phyloP scores from a whole-genome alignment of 2,113 vertebrate species.

The Limnothrissa miodon region DNA sequence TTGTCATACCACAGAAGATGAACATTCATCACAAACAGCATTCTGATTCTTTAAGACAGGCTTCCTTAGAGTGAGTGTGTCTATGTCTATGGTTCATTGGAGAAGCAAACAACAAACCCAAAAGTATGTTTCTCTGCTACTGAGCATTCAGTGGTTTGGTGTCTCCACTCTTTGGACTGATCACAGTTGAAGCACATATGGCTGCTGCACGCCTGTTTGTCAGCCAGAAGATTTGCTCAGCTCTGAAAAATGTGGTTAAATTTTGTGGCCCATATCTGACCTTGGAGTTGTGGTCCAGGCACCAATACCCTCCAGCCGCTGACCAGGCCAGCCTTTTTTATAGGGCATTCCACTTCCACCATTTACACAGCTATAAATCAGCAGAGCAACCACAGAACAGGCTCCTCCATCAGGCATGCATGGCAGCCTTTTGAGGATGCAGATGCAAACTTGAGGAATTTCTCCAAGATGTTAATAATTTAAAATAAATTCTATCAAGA shows the following conservation, averaged over 20 bases:
- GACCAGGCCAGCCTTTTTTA: slow-evolving; percentile 43
- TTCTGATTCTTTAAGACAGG: too few relatives aligned
- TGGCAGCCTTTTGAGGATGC: background rate
- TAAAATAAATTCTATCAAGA: background rate
- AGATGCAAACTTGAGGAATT: background rate
- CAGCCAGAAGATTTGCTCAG: slow-evolving; percentile 45
- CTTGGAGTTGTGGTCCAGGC: slow-evolving; percentile 41
- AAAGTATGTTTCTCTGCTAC: background rate
- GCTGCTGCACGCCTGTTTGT: slow-evolving; percentile 30
- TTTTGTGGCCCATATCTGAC: slow-evolving; percentile 38
- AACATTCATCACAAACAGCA: background rate
- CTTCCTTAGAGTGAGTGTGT: background rate
- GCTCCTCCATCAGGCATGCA: background rate
- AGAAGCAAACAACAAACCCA: background rate
- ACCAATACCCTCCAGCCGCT: slow-evolving; percentile 37
- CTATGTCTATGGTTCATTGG: background rate
- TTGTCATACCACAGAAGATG: background rate
- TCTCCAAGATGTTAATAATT: background rate
- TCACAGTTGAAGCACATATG: slow-evolving; percentile 19
- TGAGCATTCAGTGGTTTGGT: background rate
- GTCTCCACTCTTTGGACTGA: background rate
- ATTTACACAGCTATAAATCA: slow-evolving; percentile 37
- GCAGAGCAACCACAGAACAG: background rate
- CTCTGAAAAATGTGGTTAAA: slow-evolving; percentile 42
- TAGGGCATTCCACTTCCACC: slow-evolving; percentile 33